phyloP scores from a whole-genome alignment of 1,140 invertebrate species.

The Fopius arisanus region DNA sequence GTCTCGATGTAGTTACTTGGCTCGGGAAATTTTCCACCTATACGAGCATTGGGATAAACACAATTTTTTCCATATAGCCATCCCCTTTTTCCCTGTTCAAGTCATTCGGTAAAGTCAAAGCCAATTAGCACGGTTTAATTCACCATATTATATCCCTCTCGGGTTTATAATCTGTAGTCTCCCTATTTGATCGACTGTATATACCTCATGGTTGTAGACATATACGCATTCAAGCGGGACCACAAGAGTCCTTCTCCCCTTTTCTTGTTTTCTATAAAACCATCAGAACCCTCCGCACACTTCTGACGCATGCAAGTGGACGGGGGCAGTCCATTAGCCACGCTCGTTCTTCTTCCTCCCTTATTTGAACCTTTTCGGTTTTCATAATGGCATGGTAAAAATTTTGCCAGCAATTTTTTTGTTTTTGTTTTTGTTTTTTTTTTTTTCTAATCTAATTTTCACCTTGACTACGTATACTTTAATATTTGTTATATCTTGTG shows the following conservation, averaged over 20 bases:
- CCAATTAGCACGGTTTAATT: slow-evolving; percentile 30
- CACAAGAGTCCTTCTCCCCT: not conserved
- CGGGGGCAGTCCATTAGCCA: slow-evolving; percentile 43
- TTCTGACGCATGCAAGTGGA: not conserved
- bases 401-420: not conserved
- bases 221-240: not conserved
- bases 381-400: slow-evolving; percentile 45
- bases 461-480: too few relatives aligned
- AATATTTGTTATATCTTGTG: too few relatives aligned
- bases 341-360: slow-evolving; percentile 32
- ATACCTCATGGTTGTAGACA: not conserved
- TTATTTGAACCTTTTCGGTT: slow-evolving; percentile 48
- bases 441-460: too few relatives aligned
- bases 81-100: not conserved
- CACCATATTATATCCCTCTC: slow-evolving; percentile 22
- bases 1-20: slow-evolving; percentile 12
- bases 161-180: slow-evolving; percentile 26
- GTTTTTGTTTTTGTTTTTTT: too few relatives aligned
- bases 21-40: not conserved
- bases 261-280: slow-evolving; percentile 11
- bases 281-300: slow-evolving; percentile 4
- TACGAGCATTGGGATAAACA: slow-evolving; percentile 1
- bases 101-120: slow-evolving; percentile 22
- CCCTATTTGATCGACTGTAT: slow-evolving; percentile 6
- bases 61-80: slow-evolving; percentile 13